A percentile compares a stretch with the other conserved stretches of the same genome.
These are phyloP conservation scores for Wasmannia auropunctata DNA, from an alignment of 1,140 invertebrate species.

Conservation along the genomic window DNA sequence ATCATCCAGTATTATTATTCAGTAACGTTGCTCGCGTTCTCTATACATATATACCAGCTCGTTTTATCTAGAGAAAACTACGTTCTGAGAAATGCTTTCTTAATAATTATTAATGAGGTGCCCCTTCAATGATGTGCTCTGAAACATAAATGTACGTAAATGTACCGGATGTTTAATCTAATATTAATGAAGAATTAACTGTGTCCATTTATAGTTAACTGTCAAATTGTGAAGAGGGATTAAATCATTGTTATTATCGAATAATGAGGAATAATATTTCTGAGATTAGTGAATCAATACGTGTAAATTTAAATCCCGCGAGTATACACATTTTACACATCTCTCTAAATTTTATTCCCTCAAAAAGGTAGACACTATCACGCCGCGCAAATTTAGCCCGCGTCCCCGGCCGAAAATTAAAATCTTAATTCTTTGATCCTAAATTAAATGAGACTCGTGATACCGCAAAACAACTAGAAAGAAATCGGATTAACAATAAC, in stretches of 20 bases:
- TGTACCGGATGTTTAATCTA: neutral
- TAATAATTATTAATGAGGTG: constrained; percentile 8
- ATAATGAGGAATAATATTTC: neutral
- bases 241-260: neutral
- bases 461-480: constrained; percentile 47
- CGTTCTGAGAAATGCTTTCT: neutral
- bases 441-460: constrained; percentile 56
- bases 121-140: neutral
- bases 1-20: constrained; percentile 4
- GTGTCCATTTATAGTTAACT: neutral
- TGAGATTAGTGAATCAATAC: neutral
- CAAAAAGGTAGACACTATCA: neutral
- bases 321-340: neutral
- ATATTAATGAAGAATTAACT: neutral
- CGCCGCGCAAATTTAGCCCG: neutral
- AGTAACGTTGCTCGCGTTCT: neutral
- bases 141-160: neutral
- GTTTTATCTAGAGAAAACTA: neutral
- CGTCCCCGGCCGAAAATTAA: neutral
- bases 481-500: constrained; percentile 57
- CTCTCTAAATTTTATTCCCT: neutral
- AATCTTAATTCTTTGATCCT: constrained; percentile 58
- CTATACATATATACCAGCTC: neutral
- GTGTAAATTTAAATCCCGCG: neutral
- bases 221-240: neutral